Evolutionary conservation across 2,888 invertebrate species (phyloP).

Genomic region (Smittia aterrima): DNA sequence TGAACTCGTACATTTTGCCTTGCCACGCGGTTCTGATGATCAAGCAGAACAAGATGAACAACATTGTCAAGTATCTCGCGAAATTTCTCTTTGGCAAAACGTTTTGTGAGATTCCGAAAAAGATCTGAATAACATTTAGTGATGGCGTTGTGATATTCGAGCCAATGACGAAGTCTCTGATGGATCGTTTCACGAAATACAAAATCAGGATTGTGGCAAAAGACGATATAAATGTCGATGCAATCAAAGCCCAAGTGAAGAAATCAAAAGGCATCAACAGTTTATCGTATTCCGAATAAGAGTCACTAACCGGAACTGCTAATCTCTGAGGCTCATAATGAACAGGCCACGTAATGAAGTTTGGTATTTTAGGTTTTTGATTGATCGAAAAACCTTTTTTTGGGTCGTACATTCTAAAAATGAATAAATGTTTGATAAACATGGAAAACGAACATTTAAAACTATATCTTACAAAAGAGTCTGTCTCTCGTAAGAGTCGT

Average conservation of each 20-base stretch:
- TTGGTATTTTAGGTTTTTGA: too few species aligned
- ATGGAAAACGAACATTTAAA: too few species aligned
- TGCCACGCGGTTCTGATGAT: slow-evolving; percentile 13
- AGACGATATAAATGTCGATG: neutral
- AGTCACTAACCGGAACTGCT: neutral
- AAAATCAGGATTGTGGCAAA: neutral
- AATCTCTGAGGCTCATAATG: neutral
- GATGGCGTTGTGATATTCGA: neutral
- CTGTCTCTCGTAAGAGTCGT: too few species aligned
- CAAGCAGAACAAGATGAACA: neutral
- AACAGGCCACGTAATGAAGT: too few species aligned
- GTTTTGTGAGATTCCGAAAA: neutral
- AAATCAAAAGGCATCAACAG: neutral
- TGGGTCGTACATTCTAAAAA: too few species aligned
- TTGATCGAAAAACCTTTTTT: too few species aligned
- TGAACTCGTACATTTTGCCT: slow-evolving; percentile 8
- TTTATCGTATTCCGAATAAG: neutral
- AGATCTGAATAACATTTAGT: neutral
- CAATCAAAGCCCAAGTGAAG: neutral
- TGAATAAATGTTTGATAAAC: too few species aligned
- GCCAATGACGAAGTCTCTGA: slow-evolving; percentile 6
- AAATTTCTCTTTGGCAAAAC: neutral
- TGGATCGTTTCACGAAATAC: neutral
- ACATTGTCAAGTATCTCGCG: neutral
- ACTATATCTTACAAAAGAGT: too few species aligned